Base-by-base conservation (phyloP, 2,888 invertebrate species). In the Pterobdella sp. region DNA sequence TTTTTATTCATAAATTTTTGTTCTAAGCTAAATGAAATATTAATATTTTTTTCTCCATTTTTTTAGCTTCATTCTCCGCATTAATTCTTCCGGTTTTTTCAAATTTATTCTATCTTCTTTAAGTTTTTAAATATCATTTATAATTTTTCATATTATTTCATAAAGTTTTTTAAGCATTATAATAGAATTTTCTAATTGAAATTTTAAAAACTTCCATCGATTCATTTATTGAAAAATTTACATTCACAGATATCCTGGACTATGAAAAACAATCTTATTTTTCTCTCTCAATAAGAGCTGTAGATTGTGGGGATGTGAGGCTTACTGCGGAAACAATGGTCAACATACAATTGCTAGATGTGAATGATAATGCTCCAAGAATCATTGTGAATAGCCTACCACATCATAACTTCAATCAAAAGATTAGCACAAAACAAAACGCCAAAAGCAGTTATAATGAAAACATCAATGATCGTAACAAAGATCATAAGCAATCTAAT, bases 281-380 rank as follows among this genome's bases (percentile, higher is more conserved):
- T 32, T 36, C 63, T 22, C 74, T 76, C 7, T 42, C 71, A n/a
- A 73, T 77, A 14, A 68, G 72, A 26, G 73, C 73, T n/a, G 18
- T 29, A 31, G 73, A 73, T 35, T 34, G 37, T 29, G 73, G 73
- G 22, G 37, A 56, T 29, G 64, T 52, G 32, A 32, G 42, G 18
- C 7, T 69, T 64, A 73, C 69, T 26, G 32, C 73, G 26, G 73
- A 73, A 14, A 60, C 73, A 56, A 35, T 64, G 29, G 64, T 73
- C 18, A 63, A 60, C 37, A 42, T 73, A 1, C 49, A 1, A 10
- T 75, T 77, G 26, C 31, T 71, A 29, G 76, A 77, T 52, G 69
- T 78, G 35, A 77, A 79, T 72, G 80, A 80, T 72, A 79, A 79
- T 73, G 31, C 74, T 3, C 74, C 74, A 1, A 32, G 36, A 0